phyloP scores from a whole-genome alignment of 92 coral and sea anemone genomes.

The Porites evermanni region DNA sequence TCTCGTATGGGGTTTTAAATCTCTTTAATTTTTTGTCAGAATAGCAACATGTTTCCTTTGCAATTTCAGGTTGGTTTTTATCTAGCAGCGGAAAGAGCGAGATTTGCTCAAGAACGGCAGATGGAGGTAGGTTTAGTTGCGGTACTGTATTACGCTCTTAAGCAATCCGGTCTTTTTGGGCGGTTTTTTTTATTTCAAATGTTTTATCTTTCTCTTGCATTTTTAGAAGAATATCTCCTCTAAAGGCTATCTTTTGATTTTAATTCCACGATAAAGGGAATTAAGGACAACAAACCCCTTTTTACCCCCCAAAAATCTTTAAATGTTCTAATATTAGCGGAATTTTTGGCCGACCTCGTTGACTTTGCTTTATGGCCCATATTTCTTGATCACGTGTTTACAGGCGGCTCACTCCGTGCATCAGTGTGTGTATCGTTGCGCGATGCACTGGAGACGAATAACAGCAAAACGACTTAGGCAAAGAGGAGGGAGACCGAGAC shows the following conservation, averaged over 20 bases:
- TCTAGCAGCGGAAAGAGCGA: slow-evolving; percentile 68
- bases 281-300: no score
- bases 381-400: slow-evolving; percentile 3
- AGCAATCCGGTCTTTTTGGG: no score
- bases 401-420: slow-evolving; percentile 81
- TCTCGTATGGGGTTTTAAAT: not conserved
- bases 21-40: not conserved
- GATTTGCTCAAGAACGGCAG: slow-evolving; percentile 79
- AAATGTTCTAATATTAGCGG: no score
- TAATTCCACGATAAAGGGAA: not conserved
- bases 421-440: slow-evolving; percentile 90
- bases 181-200: no score
- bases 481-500: slow-evolving; percentile 61
- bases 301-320: no score
- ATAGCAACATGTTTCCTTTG: not conserved
- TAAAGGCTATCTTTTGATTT: not conserved
- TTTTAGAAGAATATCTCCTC: not conserved
- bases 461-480: slow-evolving; percentile 70
- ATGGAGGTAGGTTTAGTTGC: slow-evolving; percentile 51
- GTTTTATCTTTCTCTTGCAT: no score
- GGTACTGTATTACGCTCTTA: not conserved
- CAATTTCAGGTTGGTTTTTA: slow-evolving; percentile 78
- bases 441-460: slow-evolving; percentile 92
- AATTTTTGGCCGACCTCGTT: no score
- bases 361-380: not conserved